Base-by-base conservation (phyloP, 92 coral and sea anemone species). In the Diadumene lineata region DNA sequence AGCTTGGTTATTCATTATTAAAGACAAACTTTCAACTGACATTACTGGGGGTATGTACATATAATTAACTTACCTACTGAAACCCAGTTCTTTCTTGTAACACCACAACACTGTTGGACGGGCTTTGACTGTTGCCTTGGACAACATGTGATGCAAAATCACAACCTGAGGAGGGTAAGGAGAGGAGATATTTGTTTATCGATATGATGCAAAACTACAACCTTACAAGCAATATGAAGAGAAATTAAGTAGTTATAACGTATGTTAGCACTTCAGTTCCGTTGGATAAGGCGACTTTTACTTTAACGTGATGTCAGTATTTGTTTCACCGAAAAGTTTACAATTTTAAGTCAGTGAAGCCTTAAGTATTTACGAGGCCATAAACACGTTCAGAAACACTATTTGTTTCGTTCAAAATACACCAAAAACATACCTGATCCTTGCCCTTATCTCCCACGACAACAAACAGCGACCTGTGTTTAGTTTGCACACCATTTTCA, bases 381-480 rank as follows among this genome's bases (percentile, higher is more conserved):
- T 38, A 13, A 6, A 62, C 27, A 4, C 32, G 34, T 18, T 4
- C 1, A 62, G 27, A 30, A 1, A 31, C 68, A 24, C 1, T 28
- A 65, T 32, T 2, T 30, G 57, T 57, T 34, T 32, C 9, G 9
- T 43, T 29, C 13, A 31, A 51, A 11, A 33, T 17, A 30, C 30
- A 29, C 78, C 24, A 21, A 31, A 31, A 38, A 74, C 90, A 31
- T 32, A 94, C 98, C 90, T 94, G 98, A 55, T 94, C 98, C 70
- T 84, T 91, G 31, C 98, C 98, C 79, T 94, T 94, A 73, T 94
- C 97, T n/a, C 98, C 98, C 56, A 94, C 98, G 43, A 94, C 72
- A 56, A 94, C 93, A 83, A 94, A 86, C 88, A 94, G 50, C 18
- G 98, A 94, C 65, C 98, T 72, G 69, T 94, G 97, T 63, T 80